These are phyloP conservation scores for Poeciliopsis turneri DNA, from an alignment of 2,797 vertebrate species.

Conservation along the genomic window DNA sequence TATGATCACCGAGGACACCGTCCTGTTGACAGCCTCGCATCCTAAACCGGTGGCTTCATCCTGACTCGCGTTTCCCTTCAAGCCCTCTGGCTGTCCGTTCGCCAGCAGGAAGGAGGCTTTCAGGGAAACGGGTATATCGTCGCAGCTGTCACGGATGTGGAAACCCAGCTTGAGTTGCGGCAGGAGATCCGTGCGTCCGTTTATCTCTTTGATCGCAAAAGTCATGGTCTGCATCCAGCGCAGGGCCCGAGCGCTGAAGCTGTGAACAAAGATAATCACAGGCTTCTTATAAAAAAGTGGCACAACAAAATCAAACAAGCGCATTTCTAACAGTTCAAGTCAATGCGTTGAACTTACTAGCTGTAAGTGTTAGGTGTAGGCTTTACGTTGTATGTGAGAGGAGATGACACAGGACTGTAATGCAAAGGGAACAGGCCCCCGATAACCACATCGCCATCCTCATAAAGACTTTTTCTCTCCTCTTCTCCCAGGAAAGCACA, in stretches of 20 bases:
- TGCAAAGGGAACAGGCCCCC: constrained; percentile 79
- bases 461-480: constrained; percentile 62
- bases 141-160: constrained; percentile 75
- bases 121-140: constrained; percentile 69
- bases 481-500: constrained; percentile 73
- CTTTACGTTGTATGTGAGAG: constrained; percentile 57
- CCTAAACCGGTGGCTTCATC: constrained; percentile 9
- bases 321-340: too few relatives aligned
- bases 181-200: constrained; percentile 68
- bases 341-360: constrained; percentile 65
- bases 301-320: neutral
- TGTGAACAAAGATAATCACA: constrained; percentile 37
- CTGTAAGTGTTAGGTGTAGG: constrained; percentile 62
- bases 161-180: constrained; percentile 73
- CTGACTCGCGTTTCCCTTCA: neutral
- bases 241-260: constrained; percentile 73
- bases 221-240: constrained; percentile 80
- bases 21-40: constrained; percentile 48
- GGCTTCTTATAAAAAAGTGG: neutral
- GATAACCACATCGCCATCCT: constrained; percentile 75
- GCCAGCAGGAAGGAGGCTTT: constrained; percentile 68
- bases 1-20: constrained; percentile 71
- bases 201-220: constrained; percentile 78
- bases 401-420: constrained; percentile 61
- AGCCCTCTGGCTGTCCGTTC: constrained; percentile 66